A percentile compares a stretch with the other conserved stretches of the same genome.
Evolutionary conservation across 2,113 vertebrate species (phyloP).

Genomic region (Vimba vimba): DNA sequence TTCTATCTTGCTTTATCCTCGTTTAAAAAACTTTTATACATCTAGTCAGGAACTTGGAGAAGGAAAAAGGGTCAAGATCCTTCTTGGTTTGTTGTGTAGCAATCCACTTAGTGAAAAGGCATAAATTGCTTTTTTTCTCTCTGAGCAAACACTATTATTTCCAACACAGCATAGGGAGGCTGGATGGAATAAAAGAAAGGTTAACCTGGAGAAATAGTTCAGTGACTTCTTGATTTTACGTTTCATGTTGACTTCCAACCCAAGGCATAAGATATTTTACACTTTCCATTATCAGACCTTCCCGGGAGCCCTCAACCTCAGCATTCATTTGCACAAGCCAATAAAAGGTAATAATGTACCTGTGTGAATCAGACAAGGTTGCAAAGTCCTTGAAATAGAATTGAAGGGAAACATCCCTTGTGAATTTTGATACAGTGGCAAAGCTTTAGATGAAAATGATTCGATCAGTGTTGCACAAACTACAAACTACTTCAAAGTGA

Average conservation of each 20-base stretch:
- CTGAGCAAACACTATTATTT: constrained; percentile 33
- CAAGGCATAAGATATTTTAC: constrained; percentile 67
- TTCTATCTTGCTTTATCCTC: neutral
- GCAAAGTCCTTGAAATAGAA: constrained; percentile 75
- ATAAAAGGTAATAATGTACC: constrained; percentile 72
- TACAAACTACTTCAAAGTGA: constrained; percentile 2
- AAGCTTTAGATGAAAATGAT: constrained; percentile 76
- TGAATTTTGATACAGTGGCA: constrained; percentile 72
- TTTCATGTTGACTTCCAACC: constrained; percentile 58
- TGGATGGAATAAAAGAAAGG: constrained; percentile 28
- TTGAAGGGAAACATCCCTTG: constrained; percentile 58
- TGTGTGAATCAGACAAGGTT: constrained; percentile 74
- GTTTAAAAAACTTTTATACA: neutral
- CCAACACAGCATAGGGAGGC: neutral
- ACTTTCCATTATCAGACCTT: constrained; percentile 55
- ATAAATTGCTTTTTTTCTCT: constrained; percentile 23
- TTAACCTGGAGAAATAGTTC: constrained; percentile 33
- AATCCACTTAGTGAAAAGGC: constrained; percentile 18
- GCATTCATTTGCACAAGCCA: constrained; percentile 71
- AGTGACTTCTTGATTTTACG: constrained; percentile 23
- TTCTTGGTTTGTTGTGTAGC: neutral
- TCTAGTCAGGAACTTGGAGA: constrained; percentile 18
- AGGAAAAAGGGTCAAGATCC: constrained; percentile 23
- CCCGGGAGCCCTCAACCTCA: constrained; percentile 65
- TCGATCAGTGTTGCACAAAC: constrained; percentile 65